Evolutionary conservation across 2,113 vertebrate species (phyloP), one percentile per base, ranked within the genome.

Genomic region (Campylomormyrus tamandua): DNA sequence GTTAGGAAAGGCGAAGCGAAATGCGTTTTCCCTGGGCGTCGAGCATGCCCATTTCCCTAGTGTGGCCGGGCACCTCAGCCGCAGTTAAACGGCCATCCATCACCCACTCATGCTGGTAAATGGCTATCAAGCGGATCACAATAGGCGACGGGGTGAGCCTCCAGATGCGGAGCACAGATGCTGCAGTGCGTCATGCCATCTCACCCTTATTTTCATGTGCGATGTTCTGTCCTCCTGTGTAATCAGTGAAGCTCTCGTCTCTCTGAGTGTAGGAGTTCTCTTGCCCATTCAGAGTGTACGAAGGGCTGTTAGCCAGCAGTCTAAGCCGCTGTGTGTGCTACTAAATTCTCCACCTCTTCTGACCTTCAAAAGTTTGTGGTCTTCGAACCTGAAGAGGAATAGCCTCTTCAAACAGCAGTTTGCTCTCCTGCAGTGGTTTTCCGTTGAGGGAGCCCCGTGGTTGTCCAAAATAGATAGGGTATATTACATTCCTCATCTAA

Each of bases 401-500:
- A 27, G 15, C 15, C 1, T 9, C 19, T 85, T 66, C 92, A 89
- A 94, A 94, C 90, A 84, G 90, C 83, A 87, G 89, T 93, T 90
- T 31, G 48, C 46, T 52, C 46, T 1, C 13, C 13, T n/a, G 10
- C 15, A 11, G 11, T 19, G 46, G 66, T 11, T 62, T 86, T 50
- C 1, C 1, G 56, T 27, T 1, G 21, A 24, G 21, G 56, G 6
- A 7, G 49, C 21, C 10, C 62, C n/a, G 10, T 31, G n/a, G n/a
- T 27, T 66, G n/a, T 42, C 3, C 9, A 21, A 35, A 52, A 49
- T 91, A 84, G 89, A 89, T 90, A 48, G 83, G n/a, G 45, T 17
- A 87, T 87, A 11, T 88, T 77, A 89, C 83, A 74, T 56, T 80
- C 52, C 88, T 90, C 85, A 58, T 87, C 45, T 91, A 70, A 89